These are phyloP conservation scores for Rhincodon typus DNA, from an alignment of 2,797 vertebrate species.

Conservation along the genomic window DNA sequence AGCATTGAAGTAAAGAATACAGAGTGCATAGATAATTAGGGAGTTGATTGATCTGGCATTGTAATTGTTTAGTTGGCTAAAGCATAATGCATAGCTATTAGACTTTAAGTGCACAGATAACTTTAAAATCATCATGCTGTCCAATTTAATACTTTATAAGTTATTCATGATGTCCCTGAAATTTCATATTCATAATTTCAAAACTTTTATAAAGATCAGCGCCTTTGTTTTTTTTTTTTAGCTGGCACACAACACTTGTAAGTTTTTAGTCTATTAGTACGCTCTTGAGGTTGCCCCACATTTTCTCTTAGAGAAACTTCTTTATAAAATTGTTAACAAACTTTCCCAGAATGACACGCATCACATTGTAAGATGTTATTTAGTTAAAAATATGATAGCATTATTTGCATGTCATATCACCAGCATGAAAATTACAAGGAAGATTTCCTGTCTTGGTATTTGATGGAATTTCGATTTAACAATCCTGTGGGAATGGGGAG, in stretches of 20 bases:
- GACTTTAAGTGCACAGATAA: not conserved
- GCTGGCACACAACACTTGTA: not conserved
- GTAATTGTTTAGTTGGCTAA: conserved; percentile 18
- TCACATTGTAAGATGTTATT: not conserved
- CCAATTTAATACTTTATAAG: conserved; percentile 5
- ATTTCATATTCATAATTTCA: not conserved
- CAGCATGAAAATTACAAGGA: not conserved
- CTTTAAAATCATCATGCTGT: not conserved
- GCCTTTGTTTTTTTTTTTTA: not conserved
- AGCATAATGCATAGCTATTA: conserved; percentile 8
- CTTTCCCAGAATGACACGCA: not conserved
- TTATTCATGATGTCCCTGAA: not conserved
- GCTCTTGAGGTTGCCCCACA: not conserved
- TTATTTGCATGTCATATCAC: not conserved
- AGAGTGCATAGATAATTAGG: not conserved
- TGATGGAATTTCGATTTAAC: not conserved
- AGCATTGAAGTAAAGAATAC: not conserved
- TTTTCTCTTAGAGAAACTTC: not conserved
- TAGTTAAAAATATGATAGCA: not conserved
- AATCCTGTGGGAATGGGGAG: not conserved
- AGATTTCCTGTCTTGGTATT: not conserved
- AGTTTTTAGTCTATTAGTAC: not conserved
- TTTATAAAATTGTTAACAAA: not conserved
- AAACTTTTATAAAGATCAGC: not conserved
- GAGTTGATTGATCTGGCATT: not conserved